A percentile compares a stretch with the other conserved stretches of the same genome.
Evolutionary conservation across 2,113 vertebrate genomes (phyloP).

Genomic region (Nanger granti): DNA sequence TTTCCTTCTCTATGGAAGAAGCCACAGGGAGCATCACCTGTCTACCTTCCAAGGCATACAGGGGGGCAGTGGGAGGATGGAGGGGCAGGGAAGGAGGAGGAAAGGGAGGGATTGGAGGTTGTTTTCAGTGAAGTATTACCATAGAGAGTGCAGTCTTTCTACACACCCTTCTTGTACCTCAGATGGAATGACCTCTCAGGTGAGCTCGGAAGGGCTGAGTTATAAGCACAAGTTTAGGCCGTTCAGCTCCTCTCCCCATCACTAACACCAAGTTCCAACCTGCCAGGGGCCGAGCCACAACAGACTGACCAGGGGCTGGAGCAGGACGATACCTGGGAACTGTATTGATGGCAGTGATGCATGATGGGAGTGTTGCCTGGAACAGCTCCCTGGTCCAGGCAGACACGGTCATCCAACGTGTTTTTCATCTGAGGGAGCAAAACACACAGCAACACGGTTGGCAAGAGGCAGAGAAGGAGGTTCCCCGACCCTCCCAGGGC

Average conservation of each 20-base stretch:
- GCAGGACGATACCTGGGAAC: constrained; percentile 45
- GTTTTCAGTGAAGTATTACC: neutral
- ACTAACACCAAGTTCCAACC: neutral
- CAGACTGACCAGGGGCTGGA: accelerated
- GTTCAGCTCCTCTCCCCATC: neutral
- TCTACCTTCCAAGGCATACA: neutral
- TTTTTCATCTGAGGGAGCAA: constrained; percentile 67
- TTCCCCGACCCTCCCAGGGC: neutral
- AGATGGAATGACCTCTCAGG: neutral
- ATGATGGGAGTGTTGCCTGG: constrained; percentile 40
- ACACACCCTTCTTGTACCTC: neutral
- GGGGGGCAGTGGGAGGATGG: neutral
- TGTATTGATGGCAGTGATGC: neutral
- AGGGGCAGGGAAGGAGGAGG: neutral
- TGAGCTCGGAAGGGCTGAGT: neutral
- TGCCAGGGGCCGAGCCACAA: neutral
- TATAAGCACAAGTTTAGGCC: neutral
- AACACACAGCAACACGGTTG: neutral
- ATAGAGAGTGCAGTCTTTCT: neutral
- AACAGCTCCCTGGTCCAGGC: constrained; percentile 48
- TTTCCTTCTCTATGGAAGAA: neutral
- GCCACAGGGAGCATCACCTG: neutral
- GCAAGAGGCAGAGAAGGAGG: neutral
- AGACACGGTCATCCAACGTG: constrained; percentile 43
- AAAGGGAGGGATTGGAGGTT: neutral